Evolutionary conservation across 64 coral and sea anemone species (phyloP), one percentile per base, ranked within the genome.

Genomic region (Hydrozoanthus tunicans): DNA sequence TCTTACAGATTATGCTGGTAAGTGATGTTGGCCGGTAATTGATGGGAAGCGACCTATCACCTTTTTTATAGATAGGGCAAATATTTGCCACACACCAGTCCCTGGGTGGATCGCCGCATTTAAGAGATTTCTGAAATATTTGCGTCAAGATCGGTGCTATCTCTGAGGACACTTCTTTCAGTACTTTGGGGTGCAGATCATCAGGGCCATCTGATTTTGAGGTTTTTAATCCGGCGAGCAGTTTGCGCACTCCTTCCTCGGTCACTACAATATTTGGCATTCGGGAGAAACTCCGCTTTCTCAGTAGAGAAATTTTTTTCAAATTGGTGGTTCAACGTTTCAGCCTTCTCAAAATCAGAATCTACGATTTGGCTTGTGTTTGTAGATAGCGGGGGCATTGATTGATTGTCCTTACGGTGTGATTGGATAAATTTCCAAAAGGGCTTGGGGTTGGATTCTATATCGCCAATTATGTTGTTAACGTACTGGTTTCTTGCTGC

Each of bases 191-290:
- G 27, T 86, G 91, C 23, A 86, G 59, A 56, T 77, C 91, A 82
- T 91, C 90, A 53, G 81, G 91, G 12, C 91, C 91, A 9, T 57
- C 6, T 9, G 91, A 17, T 79, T 92, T 92, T 54, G 91, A 77
- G 58, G 91, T 64, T 26, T 92, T 92, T 27, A 92, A 51, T 14
- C 59, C 82, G 51, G 8, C 55, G 3, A 86, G 73, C 11, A 92
- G 9, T 79, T 86, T 85, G 32, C n/a, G 12, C 27, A 92, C 25
- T 75, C 70, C 91, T 20, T 55, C 32, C n/a, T 71, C 20, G 17
- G 83, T 53, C 14, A 89, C 64, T 52, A 7, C 17, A 24, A 86
- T 86, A 15, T 66, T 54, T 62, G 55, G 73, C 73, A 89, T 93
- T 5, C 43, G 52, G 5, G 91, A 73, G 54, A 54, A 79, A 52